Evolutionary conservation across 2,113 vertebrate species (phyloP), one percentile per base, ranked within the genome.

Genomic region (Marmota flaviventris): DNA sequence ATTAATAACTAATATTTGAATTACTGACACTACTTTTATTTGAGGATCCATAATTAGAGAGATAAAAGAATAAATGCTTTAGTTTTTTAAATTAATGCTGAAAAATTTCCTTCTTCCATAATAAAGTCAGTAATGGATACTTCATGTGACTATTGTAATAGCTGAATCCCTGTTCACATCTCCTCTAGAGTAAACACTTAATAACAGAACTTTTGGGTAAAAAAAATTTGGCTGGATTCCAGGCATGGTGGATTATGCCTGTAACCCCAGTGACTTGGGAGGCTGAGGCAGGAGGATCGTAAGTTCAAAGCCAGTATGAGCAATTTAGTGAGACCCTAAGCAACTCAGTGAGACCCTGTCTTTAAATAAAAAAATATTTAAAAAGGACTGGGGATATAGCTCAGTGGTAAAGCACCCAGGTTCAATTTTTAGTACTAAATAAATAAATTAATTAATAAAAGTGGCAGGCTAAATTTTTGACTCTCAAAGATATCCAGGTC

Each of bases 181-280:
- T 93, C 56, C 20, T 96, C 72, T 81, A 51, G 58, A 96, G 79
- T 81, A 81, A 94, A 69, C 5, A 72, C 72, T 94, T 76, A 91
- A 37, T 81, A 73, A 42, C 39, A 78, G 39, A 93, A 90, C 39
- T 69, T 29, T 12, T 77, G 32, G 22, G 39, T 84, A 20, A 53
- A 53, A 53, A 53, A 53, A 53, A 9, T 1, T 53, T 53, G 56
- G 56, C 56, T 20, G 56, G 4, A 56, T 56, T 56, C 18, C 56
- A 56, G 56, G 56, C 18, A 56, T 18, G 18, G 18, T 56, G 56
- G 56, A 17, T 56, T 7, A 56, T 18, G 18, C 48, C 12, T 51
- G 48, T 51, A 51, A 51, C 48, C 48, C 48, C 48, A 51, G 48
- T 51, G 48, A 13, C 56, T 56, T 56, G 56, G 56, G 56, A 56